Evolutionary conservation across 1,140 invertebrate species (phyloP).

Genomic region (Latrodectus geometricus): DNA sequence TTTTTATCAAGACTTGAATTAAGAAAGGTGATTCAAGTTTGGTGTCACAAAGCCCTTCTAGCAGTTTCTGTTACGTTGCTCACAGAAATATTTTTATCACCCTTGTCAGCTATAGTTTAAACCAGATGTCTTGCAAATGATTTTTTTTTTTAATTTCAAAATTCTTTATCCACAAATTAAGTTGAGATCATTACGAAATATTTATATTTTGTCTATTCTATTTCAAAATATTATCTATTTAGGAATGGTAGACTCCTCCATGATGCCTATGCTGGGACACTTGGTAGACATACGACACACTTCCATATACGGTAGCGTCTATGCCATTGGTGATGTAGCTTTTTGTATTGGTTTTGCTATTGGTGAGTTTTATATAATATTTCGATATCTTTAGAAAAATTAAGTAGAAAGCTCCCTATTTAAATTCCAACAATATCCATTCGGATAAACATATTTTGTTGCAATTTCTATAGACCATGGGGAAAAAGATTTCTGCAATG

Average conservation of each 20-base stretch:
- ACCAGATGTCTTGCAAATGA: no score
- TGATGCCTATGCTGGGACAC: constrained; percentile 98
- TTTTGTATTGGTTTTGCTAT: constrained; percentile 98
- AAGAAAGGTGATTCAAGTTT: no score
- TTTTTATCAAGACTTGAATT: no score
- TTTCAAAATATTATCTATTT: not conserved
- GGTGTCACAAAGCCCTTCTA: no score
- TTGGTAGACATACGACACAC: constrained; percentile 95
- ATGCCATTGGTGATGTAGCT: constrained; percentile 98
- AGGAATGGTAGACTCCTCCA: constrained; percentile 97
- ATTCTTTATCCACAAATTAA: no score
- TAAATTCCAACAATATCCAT: not conserved
- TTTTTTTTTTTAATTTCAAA: no score
- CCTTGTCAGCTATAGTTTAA: no score
- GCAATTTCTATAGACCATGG: not conserved
- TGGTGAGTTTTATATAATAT: constrained; percentile 72
- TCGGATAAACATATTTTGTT: not conserved
- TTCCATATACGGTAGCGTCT: constrained; percentile 96
- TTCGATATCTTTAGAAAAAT: not conserved
- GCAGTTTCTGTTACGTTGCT: no score
- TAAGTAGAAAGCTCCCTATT: not conserved
- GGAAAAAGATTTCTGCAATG: not conserved
- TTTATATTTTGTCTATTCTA: no score
- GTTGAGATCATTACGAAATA: no score
- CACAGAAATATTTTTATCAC: no score